Percentiles rank a stretch among this genome's conserved stretches.
These are phyloP conservation scores for Caenorhabditis inopinata DNA, from an alignment of 1,140 invertebrate species.

Conservation along the genomic window DNA sequence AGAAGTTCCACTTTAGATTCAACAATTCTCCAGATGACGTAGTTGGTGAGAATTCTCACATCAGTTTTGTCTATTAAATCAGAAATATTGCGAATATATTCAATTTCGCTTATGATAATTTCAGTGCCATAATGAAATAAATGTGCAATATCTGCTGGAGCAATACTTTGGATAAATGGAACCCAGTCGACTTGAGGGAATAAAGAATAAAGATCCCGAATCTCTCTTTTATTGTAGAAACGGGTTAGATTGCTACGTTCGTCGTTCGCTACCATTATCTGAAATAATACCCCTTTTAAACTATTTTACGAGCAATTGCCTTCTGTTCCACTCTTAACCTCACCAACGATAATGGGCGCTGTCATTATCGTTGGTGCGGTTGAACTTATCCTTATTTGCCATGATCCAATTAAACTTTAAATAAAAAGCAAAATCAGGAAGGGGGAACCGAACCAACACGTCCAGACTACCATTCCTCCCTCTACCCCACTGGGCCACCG, in stretches of 20 bases:
- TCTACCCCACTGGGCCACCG: too few relatives aligned
- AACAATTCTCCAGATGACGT: constrained; percentile 50
- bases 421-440: too few relatives aligned
- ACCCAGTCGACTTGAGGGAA: constrained; percentile 50
- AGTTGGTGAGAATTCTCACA: constrained; percentile 40
- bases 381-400: too few relatives aligned
- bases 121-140: constrained; percentile 46
- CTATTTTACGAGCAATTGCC: too few relatives aligned
- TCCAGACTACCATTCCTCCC: too few relatives aligned
- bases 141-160: constrained; percentile 34
- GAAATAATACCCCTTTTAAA: constrained; percentile 31
- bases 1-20: constrained; percentile 40
- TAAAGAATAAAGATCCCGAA: constrained; percentile 38
- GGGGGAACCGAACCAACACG: too few relatives aligned
- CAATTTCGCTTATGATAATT: constrained; percentile 47
- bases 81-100: constrained; percentile 45
- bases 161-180: constrained; percentile 40
- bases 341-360: too few relatives aligned
- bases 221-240: constrained; percentile 48
- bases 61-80: constrained; percentile 42
- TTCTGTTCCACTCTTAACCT: too few relatives aligned
- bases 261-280: constrained; percentile 52
- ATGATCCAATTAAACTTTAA: too few relatives aligned
- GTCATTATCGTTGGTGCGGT: too few relatives aligned
- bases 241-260: constrained; percentile 49